Evolutionary conservation across 1,140 invertebrate genomes (phyloP).

Genomic region (Drosophila melanogaster): Release_6_plus_ISO1_MT NC_004354.4:16874501-16875000

Average conservation of each 20-base stretch:
- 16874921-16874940: constrained; percentile 43
- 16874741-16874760: background rate
- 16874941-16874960: constrained; percentile 48
- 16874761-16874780: constrained; percentile 6
- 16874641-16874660: constrained; percentile 17
- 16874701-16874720: background rate
- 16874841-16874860: constrained; percentile 18
- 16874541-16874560: constrained; percentile 23
- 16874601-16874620: constrained; percentile 11
- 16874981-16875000: constrained; percentile 19
- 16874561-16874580: constrained; percentile 26
- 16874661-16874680: constrained; percentile 32
- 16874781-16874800: constrained; percentile 1
- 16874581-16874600: constrained; percentile 10
- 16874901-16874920: constrained; percentile 5
- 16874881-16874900: constrained; percentile 1
- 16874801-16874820: constrained; percentile 23
- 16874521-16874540: constrained; percentile 16
- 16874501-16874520: constrained; percentile 26
- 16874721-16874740: constrained; percentile 1
- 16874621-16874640: constrained; percentile 28
- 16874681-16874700: constrained; percentile 46
- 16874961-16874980: constrained; percentile 46
- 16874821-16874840: constrained; percentile 30
- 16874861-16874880: background rate